Conservation (phyloP, 2,113 vertebrate species). For the Pantherophis guttatus region DNA sequence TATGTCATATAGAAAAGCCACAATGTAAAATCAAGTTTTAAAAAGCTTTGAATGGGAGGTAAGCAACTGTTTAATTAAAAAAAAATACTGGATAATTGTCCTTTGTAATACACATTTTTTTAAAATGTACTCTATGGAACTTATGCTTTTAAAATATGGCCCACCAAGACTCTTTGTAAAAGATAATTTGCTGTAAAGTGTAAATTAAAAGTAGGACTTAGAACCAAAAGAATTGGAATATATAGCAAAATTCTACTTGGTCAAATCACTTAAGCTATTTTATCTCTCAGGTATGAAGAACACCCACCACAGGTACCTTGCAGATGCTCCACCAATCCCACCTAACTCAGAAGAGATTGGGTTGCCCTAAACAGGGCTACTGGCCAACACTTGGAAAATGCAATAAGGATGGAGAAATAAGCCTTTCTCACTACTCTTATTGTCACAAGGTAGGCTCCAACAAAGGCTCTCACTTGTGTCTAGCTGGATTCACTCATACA, state of each 20-base stretch:
- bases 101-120: background rate
- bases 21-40: background rate
- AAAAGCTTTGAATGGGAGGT: background rate
- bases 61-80: background rate
- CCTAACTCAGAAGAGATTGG: background rate
- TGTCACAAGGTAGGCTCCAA: background rate
- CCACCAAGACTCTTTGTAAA: background rate
- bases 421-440: background rate
- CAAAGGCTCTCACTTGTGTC: background rate
- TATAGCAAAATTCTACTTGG: background rate
- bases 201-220: background rate
- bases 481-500: background rate
- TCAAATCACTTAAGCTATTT: background rate
- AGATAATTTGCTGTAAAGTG: background rate
- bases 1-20: background rate
- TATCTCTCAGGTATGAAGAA: background rate
- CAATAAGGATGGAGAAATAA: background rate
- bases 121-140: background rate
- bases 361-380: background rate
- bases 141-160: background rate
- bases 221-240: background rate
- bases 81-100: background rate
- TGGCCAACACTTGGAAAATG: background rate
- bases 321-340: background rate
- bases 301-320: background rate